Evolutionary conservation across 1,140 invertebrate genomes (phyloP).

Genomic region (Drosophila takahashii): DNA sequence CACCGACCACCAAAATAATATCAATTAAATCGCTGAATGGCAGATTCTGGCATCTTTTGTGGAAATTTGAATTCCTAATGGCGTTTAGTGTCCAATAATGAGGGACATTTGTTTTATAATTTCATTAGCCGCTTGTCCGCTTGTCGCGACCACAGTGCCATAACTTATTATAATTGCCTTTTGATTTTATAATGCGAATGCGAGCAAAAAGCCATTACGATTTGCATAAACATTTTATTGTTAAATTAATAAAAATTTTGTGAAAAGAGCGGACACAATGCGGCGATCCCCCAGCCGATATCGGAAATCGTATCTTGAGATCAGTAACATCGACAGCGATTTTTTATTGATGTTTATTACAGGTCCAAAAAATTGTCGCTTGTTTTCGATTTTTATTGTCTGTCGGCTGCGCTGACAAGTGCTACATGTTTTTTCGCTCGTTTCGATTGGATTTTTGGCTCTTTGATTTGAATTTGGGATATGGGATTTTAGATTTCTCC

Average conservation of each 20-base stretch:
- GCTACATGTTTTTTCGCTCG: constrained; percentile 78
- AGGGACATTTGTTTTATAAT: constrained; percentile 83
- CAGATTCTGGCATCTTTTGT: constrained; percentile 55
- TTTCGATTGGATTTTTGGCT: constrained; percentile 50
- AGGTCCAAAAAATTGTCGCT: constrained; percentile 62
- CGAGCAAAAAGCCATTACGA: constrained; percentile 57
- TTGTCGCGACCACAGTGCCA: constrained; percentile 15
- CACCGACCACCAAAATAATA: constrained; percentile 24
- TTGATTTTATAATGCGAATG: constrained; percentile 73
- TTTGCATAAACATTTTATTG: constrained; percentile 83
- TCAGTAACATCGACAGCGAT: constrained; percentile 42
- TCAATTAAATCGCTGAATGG: constrained; percentile 43
- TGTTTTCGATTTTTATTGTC: constrained; percentile 65
- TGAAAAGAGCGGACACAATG: constrained; percentile 48
- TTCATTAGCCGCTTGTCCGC: constrained; percentile 75
- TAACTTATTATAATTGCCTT: constrained; percentile 78
- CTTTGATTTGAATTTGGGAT: constrained; percentile 30
- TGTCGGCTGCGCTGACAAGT: constrained; percentile 77
- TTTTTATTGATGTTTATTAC: constrained; percentile 76
- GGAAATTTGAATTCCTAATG: constrained; percentile 80
- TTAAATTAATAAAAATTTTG: constrained; percentile 78
- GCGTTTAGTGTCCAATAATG: constrained; percentile 81
- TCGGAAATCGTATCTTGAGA: constrained; percentile 42
- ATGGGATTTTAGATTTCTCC: constrained; percentile 22
- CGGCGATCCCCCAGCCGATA: constrained; percentile 18